phyloP scores from a whole-genome alignment of 2,888 invertebrate species.

The Drosophila mimetica region DNA sequence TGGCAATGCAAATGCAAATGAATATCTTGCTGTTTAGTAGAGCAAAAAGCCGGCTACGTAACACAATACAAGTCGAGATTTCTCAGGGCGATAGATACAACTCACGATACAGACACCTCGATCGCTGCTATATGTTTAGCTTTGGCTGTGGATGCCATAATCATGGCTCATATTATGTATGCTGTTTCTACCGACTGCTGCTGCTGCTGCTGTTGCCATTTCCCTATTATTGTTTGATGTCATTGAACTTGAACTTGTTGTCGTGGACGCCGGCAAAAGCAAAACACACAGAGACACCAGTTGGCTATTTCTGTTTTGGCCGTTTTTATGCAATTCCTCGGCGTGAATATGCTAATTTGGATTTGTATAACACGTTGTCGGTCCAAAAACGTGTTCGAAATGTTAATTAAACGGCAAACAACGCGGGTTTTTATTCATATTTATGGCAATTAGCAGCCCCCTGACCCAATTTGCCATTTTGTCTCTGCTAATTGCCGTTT shows the following conservation, averaged over 20 bases:
- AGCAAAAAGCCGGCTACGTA: conserved; percentile 69
- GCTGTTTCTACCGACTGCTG: too few species aligned
- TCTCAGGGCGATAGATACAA: conserved; percentile 49
- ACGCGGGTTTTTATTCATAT: conserved; percentile 60
- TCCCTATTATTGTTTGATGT: conserved; percentile 71
- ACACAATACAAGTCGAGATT: conserved; percentile 62
- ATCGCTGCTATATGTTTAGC: background rate
- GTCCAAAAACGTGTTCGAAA: conserved; percentile 71
- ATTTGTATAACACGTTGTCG: conserved; percentile 59
- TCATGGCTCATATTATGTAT: conserved; percentile 65
- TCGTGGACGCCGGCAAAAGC: conserved; percentile 19
- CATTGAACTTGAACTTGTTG: conserved; percentile 79
- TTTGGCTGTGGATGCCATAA: conserved; percentile 53
- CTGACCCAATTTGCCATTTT: conserved; percentile 66
- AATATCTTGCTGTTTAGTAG: conserved; percentile 67
- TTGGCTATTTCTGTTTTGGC: conserved; percentile 53
- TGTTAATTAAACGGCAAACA: conserved; percentile 67
- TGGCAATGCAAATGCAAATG: conserved; percentile 75
- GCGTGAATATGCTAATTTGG: conserved; percentile 74
- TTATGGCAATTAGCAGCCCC: conserved; percentile 67
- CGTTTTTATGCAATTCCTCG: conserved; percentile 73
- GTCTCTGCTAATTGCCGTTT: conserved; percentile 51
- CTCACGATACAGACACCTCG: conserved; percentile 7
- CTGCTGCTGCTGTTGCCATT: conserved; percentile 27
- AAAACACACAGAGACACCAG: background rate